Conservation (phyloP, 2,113 vertebrate species). For the Pachypanchax playfairii region DNA sequence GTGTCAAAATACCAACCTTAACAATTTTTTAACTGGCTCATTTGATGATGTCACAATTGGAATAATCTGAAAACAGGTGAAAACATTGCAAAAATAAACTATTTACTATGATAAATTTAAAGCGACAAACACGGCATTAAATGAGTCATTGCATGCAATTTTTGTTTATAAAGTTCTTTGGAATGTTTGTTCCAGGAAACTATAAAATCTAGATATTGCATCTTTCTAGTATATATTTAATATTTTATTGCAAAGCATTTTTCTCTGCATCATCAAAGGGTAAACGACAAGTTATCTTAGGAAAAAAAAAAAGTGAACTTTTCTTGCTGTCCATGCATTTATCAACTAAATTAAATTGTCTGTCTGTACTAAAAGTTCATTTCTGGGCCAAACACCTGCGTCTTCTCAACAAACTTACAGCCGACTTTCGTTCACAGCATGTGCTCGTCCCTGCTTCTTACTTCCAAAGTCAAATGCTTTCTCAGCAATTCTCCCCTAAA, state of each 20-base stretch:
- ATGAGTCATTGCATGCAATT: too few species aligned
- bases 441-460: constrained; percentile 22
- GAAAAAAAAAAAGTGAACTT: constrained; percentile 21
- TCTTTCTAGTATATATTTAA: neutral
- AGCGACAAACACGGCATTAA: too few species aligned
- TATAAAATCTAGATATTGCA: neutral
- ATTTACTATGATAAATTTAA: too few species aligned
- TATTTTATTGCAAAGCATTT: constrained; percentile 3
- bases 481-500: constrained; percentile 15
- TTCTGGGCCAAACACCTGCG: constrained; percentile 44
- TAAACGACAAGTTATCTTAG: constrained; percentile 9
- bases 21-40: too few species aligned
- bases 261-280: neutral
- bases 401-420: constrained; percentile 34
- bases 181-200: neutral
- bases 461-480: constrained; percentile 9
- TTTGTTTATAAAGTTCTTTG: too few species aligned
- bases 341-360: neutral
- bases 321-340: neutral
- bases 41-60: too few species aligned
- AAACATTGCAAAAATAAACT: too few species aligned
- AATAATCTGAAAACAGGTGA: too few species aligned
- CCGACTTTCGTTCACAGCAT: constrained; percentile 25
- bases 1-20: too few species aligned
- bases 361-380: constrained; percentile 38